phyloP scores from a whole-genome alignment of 1,140 invertebrate species.

The Leucophenga varia region DNA sequence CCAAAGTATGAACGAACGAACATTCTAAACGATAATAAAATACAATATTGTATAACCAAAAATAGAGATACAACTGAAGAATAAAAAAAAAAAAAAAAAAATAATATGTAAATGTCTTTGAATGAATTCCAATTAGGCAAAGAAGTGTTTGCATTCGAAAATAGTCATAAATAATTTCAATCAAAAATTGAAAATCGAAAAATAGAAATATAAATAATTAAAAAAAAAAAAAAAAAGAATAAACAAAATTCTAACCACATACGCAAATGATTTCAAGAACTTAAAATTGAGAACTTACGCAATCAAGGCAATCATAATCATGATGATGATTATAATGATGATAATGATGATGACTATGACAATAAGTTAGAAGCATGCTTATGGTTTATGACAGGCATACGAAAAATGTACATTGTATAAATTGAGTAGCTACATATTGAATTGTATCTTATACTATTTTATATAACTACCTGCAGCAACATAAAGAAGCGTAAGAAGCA shows the following conservation, averaged over 20 bases:
- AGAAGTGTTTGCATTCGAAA: conserved; percentile 41
- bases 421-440: no score
- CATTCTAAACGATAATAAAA: no score
- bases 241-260: conserved; percentile 14
- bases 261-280: not conserved
- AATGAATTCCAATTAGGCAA: conserved; percentile 53
- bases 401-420: no score
- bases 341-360: no score
- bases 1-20: not conserved
- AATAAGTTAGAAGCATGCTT: no score
- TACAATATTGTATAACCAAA: not conserved
- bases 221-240: conserved; percentile 24
- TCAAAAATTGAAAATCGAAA: conserved; percentile 47
- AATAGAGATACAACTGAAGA: conserved; percentile 29
- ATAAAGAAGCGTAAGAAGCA: no score
- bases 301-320: no score
- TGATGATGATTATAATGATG: no score
- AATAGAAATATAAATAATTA: conserved; percentile 40
- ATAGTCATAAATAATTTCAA: conserved; percentile 53
- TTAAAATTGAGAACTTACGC: no score
- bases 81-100: conserved; percentile 24
- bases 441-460: no score
- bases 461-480: no score
- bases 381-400: no score
- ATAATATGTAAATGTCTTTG: conserved; percentile 49